Percentiles rank a stretch among this genome's conserved stretches.
phyloP scores from a whole-genome alignment of 2,113 vertebrate genomes.

The Cavia porcellus region DNA sequence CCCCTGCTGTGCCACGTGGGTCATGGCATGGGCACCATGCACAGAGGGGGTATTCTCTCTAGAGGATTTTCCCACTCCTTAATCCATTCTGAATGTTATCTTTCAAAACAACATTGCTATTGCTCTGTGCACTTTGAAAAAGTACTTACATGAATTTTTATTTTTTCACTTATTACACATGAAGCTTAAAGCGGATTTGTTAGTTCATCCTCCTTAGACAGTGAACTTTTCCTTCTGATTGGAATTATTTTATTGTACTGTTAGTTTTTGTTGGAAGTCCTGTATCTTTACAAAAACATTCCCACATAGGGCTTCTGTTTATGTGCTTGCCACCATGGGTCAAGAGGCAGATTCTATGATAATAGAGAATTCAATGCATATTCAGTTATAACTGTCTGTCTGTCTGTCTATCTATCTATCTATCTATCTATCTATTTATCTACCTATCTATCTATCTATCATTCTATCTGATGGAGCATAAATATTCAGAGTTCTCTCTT shows the following conservation, averaged over 20 bases:
- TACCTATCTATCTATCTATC: neutral
- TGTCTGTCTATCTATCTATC: too few relatives aligned
- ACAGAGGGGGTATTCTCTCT: neutral
- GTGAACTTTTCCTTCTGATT: conserved; percentile 24
- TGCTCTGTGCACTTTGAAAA: conserved; percentile 12
- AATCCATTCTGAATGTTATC: conserved; percentile 21
- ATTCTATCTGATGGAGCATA: neutral
- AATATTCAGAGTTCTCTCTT: neutral
- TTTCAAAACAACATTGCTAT: conserved; percentile 45
- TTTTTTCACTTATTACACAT: neutral
- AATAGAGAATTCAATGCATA: neutral
- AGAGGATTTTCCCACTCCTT: neutral
- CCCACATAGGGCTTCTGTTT: conserved; percentile 23
- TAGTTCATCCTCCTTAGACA: neutral
- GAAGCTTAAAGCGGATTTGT: conserved; percentile 8
- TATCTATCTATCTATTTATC: too few relatives aligned
- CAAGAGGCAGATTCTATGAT: neutral
- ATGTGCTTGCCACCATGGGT: neutral
- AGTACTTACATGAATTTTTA: neutral
- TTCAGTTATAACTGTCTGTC: too few relatives aligned
- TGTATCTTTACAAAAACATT: neutral
- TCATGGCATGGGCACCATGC: neutral
- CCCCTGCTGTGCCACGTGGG: neutral
- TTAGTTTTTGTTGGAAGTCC: conserved; percentile 43
- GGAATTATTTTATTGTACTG: conserved; percentile 17